phyloP scores from a whole-genome alignment of 2,888 invertebrate species.

The Agrotis segetum region DNA sequence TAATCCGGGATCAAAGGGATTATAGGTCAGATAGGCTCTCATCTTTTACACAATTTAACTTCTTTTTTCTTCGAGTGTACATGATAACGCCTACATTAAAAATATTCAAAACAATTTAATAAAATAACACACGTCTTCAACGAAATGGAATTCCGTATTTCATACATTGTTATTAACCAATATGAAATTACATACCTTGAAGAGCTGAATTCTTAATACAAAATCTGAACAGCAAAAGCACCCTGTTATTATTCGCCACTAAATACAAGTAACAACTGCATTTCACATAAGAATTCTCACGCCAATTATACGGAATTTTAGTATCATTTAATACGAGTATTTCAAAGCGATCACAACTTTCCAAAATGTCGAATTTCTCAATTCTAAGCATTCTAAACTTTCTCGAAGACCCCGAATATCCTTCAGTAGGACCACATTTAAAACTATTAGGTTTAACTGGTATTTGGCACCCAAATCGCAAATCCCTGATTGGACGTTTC shows the following conservation, averaged over 20 bases:
- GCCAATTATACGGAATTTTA: conserved; percentile 64
- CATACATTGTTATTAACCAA: conserved; percentile 59
- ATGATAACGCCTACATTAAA: conserved; percentile 3
- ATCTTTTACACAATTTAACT: background rate
- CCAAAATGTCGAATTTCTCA: conserved; percentile 37
- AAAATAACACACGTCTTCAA: conserved; percentile 46
- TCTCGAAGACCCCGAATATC: conserved; percentile 74
- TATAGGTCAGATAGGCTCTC: background rate
- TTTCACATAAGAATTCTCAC: conserved; percentile 69
- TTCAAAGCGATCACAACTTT: conserved; percentile 22
- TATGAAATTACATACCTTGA: conserved; percentile 68
- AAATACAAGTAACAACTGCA: conserved; percentile 73
- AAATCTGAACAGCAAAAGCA: conserved; percentile 70
- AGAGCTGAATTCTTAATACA: conserved; percentile 63
- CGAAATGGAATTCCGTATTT: conserved; percentile 41
- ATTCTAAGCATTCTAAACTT: conserved; percentile 55
- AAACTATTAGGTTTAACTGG: conserved; percentile 71
- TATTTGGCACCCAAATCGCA: conserved; percentile 74
- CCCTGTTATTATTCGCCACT: conserved; percentile 73
- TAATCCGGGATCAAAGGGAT: background rate
- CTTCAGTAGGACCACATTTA: conserved; percentile 78
- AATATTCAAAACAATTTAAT: conserved; percentile 35
- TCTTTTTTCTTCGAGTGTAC: conserved; percentile 5
- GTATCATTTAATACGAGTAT: conserved; percentile 39
- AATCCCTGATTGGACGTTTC: conserved; percentile 59